Base-by-base conservation (phyloP, 2,113 vertebrate genomes). In the Chauna torquata region DNA sequence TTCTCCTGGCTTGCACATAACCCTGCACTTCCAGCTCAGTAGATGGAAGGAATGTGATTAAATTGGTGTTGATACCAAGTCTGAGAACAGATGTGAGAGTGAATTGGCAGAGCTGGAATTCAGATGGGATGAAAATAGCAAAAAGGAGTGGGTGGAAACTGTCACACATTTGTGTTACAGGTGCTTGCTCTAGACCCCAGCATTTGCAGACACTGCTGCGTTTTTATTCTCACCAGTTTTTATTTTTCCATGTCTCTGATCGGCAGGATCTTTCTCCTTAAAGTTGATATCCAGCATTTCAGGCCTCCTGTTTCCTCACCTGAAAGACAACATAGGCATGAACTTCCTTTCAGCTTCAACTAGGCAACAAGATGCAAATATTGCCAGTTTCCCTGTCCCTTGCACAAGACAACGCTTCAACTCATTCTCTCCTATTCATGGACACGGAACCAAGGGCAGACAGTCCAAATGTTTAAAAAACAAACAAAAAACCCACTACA, bases 41-140 rank as follows among this genome's bases (percentile, higher is more conserved):
- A 88, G 61, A 89, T 88, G 78, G 92, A 94, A 96, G 66, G 94
- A 96, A 96, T 96, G 86, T 80, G 89, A 91, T 85, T 94, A 96
- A 96, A 87, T 58, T 2, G 2, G 45, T 65, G 74, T 77, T 89
- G 91, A 94, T 96, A 96, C 62, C 81, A 85, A 89, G 77, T 61
- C 86, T 94, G 74, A 94, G 88, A 95, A 89, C 92, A 94, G 88
- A 94, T 97, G 96, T 96, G 92, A 95, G 81, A 96, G 69, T 77
- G 91, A 94, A 95, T 89, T 95, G 89, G 86, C 88, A 85, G 83
- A 89, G 88, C 58, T 65, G 74, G 86, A 92, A 95, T 94, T 96
- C 88, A 89, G 40, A 86, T 47, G 40, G 87, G 88, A 95, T 74
- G 76, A 91, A 97, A 97, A 96, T 95, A 97, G 94, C 70, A 89